Conservation (phyloP, 2,888 invertebrate species). For the Acheta domesticus region DNA sequence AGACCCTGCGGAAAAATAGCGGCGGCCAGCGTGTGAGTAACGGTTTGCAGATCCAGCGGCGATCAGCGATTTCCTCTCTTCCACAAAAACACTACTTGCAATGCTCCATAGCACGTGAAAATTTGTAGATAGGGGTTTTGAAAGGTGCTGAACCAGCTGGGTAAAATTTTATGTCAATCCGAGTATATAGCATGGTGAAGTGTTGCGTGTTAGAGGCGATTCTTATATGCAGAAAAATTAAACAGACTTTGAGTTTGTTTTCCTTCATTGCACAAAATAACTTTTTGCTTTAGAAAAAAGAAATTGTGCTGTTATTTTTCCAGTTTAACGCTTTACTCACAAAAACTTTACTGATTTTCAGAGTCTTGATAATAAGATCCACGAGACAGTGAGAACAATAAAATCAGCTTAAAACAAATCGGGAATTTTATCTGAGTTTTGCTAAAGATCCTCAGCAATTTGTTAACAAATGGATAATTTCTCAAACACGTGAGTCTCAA, state of each 20-base stretch:
- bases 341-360: slow-evolving; percentile 37
- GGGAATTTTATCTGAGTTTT: slow-evolving; percentile 98
- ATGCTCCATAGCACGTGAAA: too few relatives aligned
- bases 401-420: slow-evolving; percentile 95
- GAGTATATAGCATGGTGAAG: too few relatives aligned
- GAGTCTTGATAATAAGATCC: slow-evolving; percentile 88
- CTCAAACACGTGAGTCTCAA: slow-evolving; percentile 94
- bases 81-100: too few relatives aligned
- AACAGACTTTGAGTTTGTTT: neutral
- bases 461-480: slow-evolving; percentile 97
- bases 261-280: neutral
- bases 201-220: too few relatives aligned
- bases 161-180: too few relatives aligned
- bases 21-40: too few relatives aligned
- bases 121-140: too few relatives aligned
- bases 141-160: too few relatives aligned
- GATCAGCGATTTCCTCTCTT: too few relatives aligned
- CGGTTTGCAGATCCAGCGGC: too few relatives aligned
- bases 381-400: slow-evolving; percentile 98
- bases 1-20: too few relatives aligned
- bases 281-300: neutral
- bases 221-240: too few relatives aligned
- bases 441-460: slow-evolving; percentile 98
- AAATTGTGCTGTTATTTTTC: slow-evolving; percentile 12
- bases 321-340: slow-evolving; percentile 23